Evolutionary conservation across 2,888 invertebrate genomes (phyloP), one percentile per base, ranked within the genome.

Genomic region (Polydrusus pterygomalis): DNA sequence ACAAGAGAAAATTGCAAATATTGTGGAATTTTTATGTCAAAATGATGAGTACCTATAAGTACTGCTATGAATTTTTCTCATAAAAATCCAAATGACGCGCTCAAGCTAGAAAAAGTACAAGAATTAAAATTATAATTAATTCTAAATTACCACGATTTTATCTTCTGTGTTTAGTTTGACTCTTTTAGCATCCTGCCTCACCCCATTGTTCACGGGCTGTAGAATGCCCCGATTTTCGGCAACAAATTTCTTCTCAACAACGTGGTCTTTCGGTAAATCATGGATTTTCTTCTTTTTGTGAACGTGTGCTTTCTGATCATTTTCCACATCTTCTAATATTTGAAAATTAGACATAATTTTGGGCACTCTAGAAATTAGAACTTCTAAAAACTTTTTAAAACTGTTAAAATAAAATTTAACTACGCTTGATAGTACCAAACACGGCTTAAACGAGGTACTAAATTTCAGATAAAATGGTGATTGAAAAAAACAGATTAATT

Each of bases 301-400:
- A 25, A 43, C 58, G 13, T 63, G 63, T 70, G 49, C 68, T 60
- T 49, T 43, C 34, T 77, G 64, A 17, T 65, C 74, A 73, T 81
- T 79, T 68, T 79, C 79, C 47, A 77, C 64, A 78, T 85, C 85
- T 80, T 84, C 81, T 65, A 81, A 81, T 74, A 84, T 82, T 65
- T 79, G 78, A 80, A 85, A 84, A 58, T 79, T 77, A 62, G 84
- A 81, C 84, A 85, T 85, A 72, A 65, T 78, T 34, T 47, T 15
- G 8, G 56, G 56, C 30, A 56, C 15, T 56, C 2, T 56, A 56
- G 34, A 56, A 56, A 56, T 56, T 56, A 34, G 9, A 56, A 34
- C 34, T 56, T 56, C 56, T 56, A 56, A 56, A 56, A 56, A 34
- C 30, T 30, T n/a, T 13, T 54, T 54, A 54, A 25, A 54, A 25